These are phyloP conservation scores for Cephus runcator DNA, from an alignment of 2,888 invertebrate species.

Conservation along the genomic window DNA sequence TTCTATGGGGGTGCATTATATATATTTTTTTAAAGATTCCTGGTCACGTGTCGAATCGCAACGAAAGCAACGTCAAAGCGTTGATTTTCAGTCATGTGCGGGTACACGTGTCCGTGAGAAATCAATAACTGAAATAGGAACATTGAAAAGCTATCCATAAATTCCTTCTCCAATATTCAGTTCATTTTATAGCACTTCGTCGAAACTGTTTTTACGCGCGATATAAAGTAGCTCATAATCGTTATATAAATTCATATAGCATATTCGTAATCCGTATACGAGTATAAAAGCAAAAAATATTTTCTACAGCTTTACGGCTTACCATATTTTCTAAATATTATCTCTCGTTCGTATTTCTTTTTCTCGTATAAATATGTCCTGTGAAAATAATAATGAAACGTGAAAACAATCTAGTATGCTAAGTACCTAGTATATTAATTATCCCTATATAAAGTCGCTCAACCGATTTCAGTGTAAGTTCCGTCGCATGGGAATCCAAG, in stretches of 20 bases:
- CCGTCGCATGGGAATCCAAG: background rate
- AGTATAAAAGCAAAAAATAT: no score
- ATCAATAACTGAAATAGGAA: background rate
- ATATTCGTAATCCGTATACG: no score
- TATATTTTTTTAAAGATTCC: conserved; percentile 23
- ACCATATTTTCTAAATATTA: background rate
- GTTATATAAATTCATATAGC: no score
- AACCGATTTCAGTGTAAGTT: background rate
- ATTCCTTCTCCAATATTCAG: background rate
- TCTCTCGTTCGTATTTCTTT: background rate
- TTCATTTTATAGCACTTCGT: background rate
- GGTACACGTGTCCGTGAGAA: background rate
- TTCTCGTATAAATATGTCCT: background rate
- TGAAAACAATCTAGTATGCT: background rate
- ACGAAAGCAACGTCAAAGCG: background rate
- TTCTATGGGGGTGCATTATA: conserved; percentile 37
- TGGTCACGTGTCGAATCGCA: conserved; percentile 10
- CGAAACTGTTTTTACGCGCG: background rate
- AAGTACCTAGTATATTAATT: background rate
- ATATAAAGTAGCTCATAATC: background rate
- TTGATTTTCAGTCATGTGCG: background rate
- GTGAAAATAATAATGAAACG: background rate
- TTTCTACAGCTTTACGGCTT: background rate
- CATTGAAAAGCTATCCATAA: background rate
- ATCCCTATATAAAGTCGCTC: background rate